Percentiles rank a stretch among this genome's conserved stretches.
Evolutionary conservation across 2,797 vertebrate genomes (phyloP).

Genomic region (Huso huso): DNA sequence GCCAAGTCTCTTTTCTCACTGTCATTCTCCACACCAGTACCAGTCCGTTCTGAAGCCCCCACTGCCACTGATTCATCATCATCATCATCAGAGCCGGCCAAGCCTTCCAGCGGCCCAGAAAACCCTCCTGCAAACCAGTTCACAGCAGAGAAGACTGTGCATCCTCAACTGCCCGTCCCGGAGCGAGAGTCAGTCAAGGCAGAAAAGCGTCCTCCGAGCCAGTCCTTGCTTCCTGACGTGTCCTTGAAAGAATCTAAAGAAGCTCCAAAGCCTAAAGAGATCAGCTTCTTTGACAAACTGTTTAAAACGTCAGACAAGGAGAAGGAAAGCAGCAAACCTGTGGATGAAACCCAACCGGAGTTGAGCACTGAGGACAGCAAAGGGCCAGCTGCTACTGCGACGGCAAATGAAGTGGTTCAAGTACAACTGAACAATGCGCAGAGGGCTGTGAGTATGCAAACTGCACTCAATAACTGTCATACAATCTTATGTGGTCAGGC

Average conservation of each 20-base stretch:
- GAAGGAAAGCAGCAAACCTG: slow-evolving; percentile 23
- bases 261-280: slow-evolving; percentile 29
- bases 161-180: slow-evolving; percentile 21
- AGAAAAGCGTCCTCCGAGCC: background rate
- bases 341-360: slow-evolving; percentile 26
- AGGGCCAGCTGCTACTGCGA: slow-evolving; percentile 3
- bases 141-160: slow-evolving; percentile 28
- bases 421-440: slow-evolving; percentile 13
- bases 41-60: slow-evolving; percentile 46
- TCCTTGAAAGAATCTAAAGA: no score
- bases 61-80: slow-evolving; percentile 30
- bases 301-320: slow-evolving; percentile 57
- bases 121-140: slow-evolving; percentile 23
- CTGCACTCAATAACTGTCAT: no score
- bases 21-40: slow-evolving; percentile 49
- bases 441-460: slow-evolving; percentile 37
- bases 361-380: background rate
- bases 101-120: slow-evolving; percentile 33
- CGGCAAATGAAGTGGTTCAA: slow-evolving; percentile 9
- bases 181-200: background rate
- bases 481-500: no score
- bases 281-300: slow-evolving; percentile 58
- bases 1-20: slow-evolving; percentile 48
- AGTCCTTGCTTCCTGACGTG: no score
- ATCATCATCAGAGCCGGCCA: no score